Percentiles rank a stretch among this genome's conserved stretches.
Evolutionary conservation across 2,888 invertebrate species (phyloP).

Genomic region (Chouioia cunea): DNA sequence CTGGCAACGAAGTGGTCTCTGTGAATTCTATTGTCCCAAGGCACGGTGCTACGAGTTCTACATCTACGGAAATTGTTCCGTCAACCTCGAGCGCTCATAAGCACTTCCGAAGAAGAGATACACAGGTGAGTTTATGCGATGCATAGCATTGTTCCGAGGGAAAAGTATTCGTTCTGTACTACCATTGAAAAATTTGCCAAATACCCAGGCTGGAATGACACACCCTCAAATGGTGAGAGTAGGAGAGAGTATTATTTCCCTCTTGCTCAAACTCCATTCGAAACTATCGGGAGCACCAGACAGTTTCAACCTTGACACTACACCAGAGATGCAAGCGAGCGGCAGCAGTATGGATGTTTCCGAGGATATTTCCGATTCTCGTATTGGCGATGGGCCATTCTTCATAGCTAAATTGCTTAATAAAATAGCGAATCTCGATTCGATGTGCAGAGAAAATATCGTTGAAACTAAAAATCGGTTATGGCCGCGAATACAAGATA

Average conservation of each 20-base stretch:
- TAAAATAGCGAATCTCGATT: conserved; percentile 80
- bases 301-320: conserved; percentile 74
- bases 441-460: conserved; percentile 78
- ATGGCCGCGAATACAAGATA: conserved; percentile 86
- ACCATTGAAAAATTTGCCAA: background rate
- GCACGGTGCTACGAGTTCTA: conserved; percentile 46
- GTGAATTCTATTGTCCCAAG: conserved; percentile 56
- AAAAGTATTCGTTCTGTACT: background rate
- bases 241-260: conserved; percentile 90
- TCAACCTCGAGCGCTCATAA: conserved; percentile 63
- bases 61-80: conserved; percentile 62
- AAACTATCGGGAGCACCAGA: conserved; percentile 87
- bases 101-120: conserved; percentile 59
- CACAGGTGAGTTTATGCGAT: conserved; percentile 54
- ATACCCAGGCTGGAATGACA: conserved; percentile 53
- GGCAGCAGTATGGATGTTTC: conserved; percentile 53
- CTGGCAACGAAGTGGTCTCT: conserved; percentile 67
- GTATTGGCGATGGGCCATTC: conserved; percentile 88
- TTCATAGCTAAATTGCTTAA: conserved; percentile 86
- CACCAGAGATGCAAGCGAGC: conserved; percentile 59
- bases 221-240: conserved; percentile 72
- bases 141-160: background rate
- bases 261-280: conserved; percentile 90
- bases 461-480: conserved; percentile 79
- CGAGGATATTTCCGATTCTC: conserved; percentile 58